Percentiles rank a stretch among this genome's conserved stretches.
Evolutionary conservation across 2,113 vertebrate genomes (phyloP).

Genomic region (Patagioenas fasciata): DNA sequence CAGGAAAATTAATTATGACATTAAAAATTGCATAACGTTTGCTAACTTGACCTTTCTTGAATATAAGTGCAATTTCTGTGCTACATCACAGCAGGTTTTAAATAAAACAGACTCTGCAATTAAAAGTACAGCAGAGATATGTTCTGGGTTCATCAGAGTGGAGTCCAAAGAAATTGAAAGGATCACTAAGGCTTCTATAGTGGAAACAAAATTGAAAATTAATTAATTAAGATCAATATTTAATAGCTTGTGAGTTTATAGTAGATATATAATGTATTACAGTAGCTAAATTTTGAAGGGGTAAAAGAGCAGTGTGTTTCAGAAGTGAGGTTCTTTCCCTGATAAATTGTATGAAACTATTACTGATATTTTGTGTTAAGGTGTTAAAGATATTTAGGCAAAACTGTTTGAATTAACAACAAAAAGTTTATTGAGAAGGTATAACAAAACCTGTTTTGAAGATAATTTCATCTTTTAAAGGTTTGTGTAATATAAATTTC

Average conservation of each 20-base stretch:
- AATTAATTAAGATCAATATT: not conserved
- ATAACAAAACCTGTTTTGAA: not conserved
- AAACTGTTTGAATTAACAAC: not conserved
- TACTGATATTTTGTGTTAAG: not conserved
- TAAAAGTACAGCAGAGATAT: constrained; percentile 67
- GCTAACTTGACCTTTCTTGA: constrained; percentile 62
- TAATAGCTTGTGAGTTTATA: not conserved
- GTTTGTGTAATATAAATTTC: not conserved
- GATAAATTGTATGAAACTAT: not conserved
- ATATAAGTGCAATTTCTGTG: constrained; percentile 42
- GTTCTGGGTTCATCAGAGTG: constrained; percentile 46
- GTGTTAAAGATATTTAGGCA: not conserved
- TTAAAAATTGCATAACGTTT: constrained; percentile 50
- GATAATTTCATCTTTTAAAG: not conserved
- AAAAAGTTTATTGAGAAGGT: not conserved
- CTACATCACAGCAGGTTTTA: constrained; percentile 44
- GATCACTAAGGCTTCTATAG: constrained; percentile 66
- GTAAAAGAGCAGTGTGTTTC: not conserved
- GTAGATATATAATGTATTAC: not conserved
- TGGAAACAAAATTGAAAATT: not conserved
- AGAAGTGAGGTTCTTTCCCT: not conserved
- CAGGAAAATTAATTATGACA: not conserved
- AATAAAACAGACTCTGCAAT: constrained; percentile 69
- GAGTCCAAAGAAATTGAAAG: constrained; percentile 66
- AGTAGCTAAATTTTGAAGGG: not conserved